Base-by-base conservation (phyloP, 2,113 vertebrate genomes). In the Merops nubicus region DNA sequence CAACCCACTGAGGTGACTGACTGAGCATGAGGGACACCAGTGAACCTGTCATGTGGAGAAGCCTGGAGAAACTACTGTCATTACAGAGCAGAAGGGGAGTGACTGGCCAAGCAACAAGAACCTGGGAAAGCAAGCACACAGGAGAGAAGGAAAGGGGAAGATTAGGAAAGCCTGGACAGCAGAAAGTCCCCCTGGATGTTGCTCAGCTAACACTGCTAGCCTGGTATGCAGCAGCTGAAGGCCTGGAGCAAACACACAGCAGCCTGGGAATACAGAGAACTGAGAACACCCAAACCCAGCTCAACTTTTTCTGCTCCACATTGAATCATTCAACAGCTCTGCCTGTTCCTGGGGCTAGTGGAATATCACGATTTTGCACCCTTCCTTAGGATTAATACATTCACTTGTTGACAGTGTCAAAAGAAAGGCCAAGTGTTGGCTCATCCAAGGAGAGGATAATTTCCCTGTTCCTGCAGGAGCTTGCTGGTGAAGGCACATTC, bases 181-280 rank as follows among this genome's bases (percentile, higher is more conserved):
- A 89, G 21, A 11, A 59, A 72, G 33, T 33, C 51, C 34, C 62
- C 54, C 22, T 74, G 51, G 57, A 11, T 36, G 28, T 12, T 28
- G 21, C 70, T 38, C 62, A 72, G 0, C 65, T 42, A 21, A 53
- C 68, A 22, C 18, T 23, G 36, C 23, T 28, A 75, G 22, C 38
- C 43, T 54, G 68, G 36, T 5, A 25, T 34, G 26, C 19, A 11
- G 43, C 51, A 72, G 43, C 67, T 80, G 57, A 82, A 64, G 80
- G 57, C 25, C 1, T 2, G 31, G 43, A 88, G 86, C 59, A 38
- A 42, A 47, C 40, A 25, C 0, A 1, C 2, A n/a, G 19, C 6
- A 34, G 38, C 47, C 38, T 57, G 50, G 57, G 34, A 60, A 40
- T 3, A 34, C 25, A 64, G 50, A 48, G 65, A n/a, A 88, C 45